Evolutionary conservation across 2,113 vertebrate genomes (phyloP).

Genomic region (Coptodon rendalli): DNA sequence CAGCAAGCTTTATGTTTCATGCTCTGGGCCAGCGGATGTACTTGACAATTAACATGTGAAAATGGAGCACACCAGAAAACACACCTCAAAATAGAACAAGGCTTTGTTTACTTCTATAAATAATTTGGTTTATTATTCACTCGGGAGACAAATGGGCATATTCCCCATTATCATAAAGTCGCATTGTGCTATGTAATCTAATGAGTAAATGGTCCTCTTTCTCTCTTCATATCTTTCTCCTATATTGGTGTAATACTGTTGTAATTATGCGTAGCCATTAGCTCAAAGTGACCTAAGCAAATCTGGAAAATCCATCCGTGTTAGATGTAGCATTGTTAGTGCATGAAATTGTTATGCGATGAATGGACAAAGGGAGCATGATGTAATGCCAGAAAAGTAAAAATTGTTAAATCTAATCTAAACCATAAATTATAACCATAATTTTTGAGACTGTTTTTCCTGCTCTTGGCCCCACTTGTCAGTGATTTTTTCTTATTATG

Average conservation of each 20-base stretch:
- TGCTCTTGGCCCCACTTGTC: accelerated
- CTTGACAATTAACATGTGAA: conserved; percentile 25
- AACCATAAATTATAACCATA: not conserved
- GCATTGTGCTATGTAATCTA: conserved; percentile 36
- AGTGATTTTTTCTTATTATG: not conserved
- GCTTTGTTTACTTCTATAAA: conserved; percentile 49
- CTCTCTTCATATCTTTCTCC: not conserved
- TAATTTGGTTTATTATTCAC: conserved; percentile 33
- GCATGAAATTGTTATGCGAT: not conserved
- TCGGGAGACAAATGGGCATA: conserved; percentile 6
- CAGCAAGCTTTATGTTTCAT: not conserved
- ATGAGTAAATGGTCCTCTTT: conserved; percentile 22
- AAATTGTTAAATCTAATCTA: not conserved
- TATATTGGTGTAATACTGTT: conserved; percentile 1
- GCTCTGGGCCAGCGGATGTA: conserved; percentile 1
- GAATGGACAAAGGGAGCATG: not conserved
- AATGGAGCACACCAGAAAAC: not conserved
- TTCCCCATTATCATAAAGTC: conserved; percentile 29
- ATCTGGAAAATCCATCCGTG: not conserved
- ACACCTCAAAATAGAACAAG: conserved; percentile 18
- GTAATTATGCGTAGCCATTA: conserved; percentile 29
- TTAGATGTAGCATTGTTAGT: not conserved
- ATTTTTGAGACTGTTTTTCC: not conserved
- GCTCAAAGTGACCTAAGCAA: not conserved
- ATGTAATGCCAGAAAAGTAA: not conserved